Evolutionary conservation across 1,140 invertebrate genomes (phyloP).

Genomic region (Ylistrum balloti): DNA sequence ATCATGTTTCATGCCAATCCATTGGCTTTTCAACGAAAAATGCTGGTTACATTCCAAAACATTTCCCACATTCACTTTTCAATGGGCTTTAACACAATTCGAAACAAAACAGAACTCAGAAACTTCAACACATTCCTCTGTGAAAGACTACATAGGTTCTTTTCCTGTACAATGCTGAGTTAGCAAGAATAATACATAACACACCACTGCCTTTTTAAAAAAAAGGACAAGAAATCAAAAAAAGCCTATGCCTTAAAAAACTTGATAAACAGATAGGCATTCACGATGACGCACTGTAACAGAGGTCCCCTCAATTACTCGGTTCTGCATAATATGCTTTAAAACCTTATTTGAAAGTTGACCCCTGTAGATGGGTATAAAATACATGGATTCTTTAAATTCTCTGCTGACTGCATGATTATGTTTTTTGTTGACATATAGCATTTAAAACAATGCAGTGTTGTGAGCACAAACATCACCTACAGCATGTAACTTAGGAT

Average conservation of each 20-base stretch:
- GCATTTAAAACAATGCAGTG: slow-evolving; percentile 38
- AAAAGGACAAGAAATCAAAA: background rate
- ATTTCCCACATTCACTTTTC: background rate
- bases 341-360: background rate
- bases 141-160: slow-evolving; percentile 22
- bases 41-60: slow-evolving; percentile 4
- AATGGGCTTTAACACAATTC: slow-evolving; percentile 6
- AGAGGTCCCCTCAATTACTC: background rate
- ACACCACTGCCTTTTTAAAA: background rate
- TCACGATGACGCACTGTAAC: background rate
- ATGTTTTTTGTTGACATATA: background rate
- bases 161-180: background rate
- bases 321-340: background rate
- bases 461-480: background rate
- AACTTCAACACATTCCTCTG: slow-evolving; percentile 17
- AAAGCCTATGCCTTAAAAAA: background rate
- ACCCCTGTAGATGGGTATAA: background rate
- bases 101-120: slow-evolving; percentile 35
- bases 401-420: background rate
- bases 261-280: background rate
- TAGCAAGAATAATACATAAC: background rate
- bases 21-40: slow-evolving; percentile 9
- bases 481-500: background rate
- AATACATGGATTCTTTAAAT: slow-evolving; percentile 18
- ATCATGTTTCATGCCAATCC: background rate